Conservation (phyloP, 2,797 vertebrate genomes). For the Heteromormyrus szaboi region DNA sequence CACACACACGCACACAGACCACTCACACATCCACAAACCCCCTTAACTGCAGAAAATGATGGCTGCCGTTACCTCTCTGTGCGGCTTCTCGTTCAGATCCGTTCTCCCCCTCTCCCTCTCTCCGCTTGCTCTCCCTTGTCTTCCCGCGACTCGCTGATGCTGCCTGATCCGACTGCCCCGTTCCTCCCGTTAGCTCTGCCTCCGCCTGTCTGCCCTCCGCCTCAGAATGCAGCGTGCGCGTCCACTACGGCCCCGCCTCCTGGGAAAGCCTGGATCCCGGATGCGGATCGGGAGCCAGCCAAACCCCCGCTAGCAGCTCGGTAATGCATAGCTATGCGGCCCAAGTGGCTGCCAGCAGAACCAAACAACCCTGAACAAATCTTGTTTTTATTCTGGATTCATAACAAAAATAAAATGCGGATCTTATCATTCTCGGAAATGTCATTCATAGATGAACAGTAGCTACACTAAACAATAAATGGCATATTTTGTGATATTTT, state of each 20-base stretch:
- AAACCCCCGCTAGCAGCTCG: not conserved
- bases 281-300: constrained; percentile 51
- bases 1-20: not conserved
- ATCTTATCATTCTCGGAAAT: not conserved
- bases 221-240: constrained; percentile 21
- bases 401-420: not conserved
- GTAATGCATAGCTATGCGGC: not conserved
- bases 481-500: not conserved
- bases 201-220: constrained; percentile 51
- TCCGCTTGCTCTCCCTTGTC: not conserved
- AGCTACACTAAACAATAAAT: not conserved
- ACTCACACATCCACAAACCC: not conserved
- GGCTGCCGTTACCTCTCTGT: constrained; percentile 30
- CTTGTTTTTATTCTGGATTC: not conserved
- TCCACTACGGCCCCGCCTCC: constrained; percentile 17
- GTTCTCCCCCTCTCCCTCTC: not conserved
- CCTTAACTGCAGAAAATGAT: constrained; percentile 11
- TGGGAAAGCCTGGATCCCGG: constrained; percentile 55
- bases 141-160: not conserved
- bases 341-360: not conserved
- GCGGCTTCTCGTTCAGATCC: not conserved
- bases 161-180: not conserved
- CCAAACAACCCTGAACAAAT: not conserved
- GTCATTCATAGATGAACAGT: not conserved
- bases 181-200: constrained; percentile 24